Evolutionary conservation across 2,797 vertebrate species (phyloP).

Genomic region (Micromesistius poutassou): DNA sequence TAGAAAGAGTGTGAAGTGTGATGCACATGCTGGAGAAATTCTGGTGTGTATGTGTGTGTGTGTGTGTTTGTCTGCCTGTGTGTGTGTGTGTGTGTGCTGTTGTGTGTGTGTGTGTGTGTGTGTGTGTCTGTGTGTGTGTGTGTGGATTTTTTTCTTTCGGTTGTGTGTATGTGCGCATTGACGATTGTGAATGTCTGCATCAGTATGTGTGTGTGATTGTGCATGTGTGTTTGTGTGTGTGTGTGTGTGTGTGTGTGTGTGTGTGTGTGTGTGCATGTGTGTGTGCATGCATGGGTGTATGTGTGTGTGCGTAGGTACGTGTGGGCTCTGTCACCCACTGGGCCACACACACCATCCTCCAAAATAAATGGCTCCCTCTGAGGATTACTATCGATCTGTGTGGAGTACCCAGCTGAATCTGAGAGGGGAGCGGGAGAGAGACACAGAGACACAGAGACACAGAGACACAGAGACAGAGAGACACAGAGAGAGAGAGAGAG

Average conservation of each 20-base stretch:
- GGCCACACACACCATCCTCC: slow-evolving; percentile 61
- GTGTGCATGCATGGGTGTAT: not conserved
- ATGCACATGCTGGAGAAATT: too few species aligned
- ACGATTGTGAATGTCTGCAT: not conserved
- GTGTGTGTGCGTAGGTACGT: not conserved
- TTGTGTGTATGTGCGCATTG: not conserved
- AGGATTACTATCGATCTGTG: slow-evolving; percentile 71
- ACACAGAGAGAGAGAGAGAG: not conserved
- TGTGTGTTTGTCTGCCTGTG: too few species aligned
- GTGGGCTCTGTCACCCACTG: slow-evolving; percentile 52
- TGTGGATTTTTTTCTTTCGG: too few species aligned
- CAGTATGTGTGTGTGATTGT: not conserved
- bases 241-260: not conserved
- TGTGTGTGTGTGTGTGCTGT: too few species aligned
- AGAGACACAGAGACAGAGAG: slow-evolving; percentile 17
- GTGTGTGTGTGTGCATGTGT: slow-evolving; percentile 9
- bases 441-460: not conserved
- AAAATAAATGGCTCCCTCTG: slow-evolving; percentile 68
- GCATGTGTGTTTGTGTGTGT: not conserved
- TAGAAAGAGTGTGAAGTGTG: too few species aligned
- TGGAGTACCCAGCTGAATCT: slow-evolving; percentile 55
- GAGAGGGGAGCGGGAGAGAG: slow-evolving; percentile 28
- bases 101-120: too few species aligned
- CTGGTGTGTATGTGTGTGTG: too few species aligned
- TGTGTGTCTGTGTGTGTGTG: too few species aligned